Evolutionary conservation across 2,113 vertebrate genomes (phyloP).

Genomic region (Narcine bancroftii): DNA sequence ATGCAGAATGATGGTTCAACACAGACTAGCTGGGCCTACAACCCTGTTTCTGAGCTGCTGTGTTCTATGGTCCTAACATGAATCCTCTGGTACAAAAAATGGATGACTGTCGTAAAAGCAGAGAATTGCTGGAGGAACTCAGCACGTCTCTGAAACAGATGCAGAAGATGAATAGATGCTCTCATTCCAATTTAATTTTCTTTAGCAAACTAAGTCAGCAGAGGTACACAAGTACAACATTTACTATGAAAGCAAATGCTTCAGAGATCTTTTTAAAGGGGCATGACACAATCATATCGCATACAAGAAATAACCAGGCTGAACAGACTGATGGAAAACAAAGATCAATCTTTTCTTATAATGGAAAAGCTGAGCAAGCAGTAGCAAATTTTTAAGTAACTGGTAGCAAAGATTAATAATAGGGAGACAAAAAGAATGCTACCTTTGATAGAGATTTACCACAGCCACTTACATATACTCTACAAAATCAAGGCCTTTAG

Average conservation of each 20-base stretch:
- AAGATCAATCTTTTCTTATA: neutral
- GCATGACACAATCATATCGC: neutral
- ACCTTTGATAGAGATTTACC: neutral
- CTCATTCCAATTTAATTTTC: neutral
- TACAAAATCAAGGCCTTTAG: too few relatives aligned
- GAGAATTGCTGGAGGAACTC: neutral
- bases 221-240: neutral
- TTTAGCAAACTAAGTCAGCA: neutral
- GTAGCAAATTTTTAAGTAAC: neutral
- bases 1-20: too few relatives aligned
- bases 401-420: neutral
- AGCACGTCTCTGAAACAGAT: neutral
- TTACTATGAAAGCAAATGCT: neutral
- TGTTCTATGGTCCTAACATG: too few relatives aligned
- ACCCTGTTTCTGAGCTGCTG: too few relatives aligned
- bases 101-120: too few relatives aligned
- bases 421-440: neutral
- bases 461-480: neutral
- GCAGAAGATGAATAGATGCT: neutral
- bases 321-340: neutral
- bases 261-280: neutral
- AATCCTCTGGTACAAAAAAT: neutral
- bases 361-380: neutral
- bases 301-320: neutral
- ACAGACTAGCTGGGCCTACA: too few relatives aligned